A percentile compares a stretch with the other conserved stretches of the same genome.
These are phyloP conservation scores for Noctuana brunneofusca DNA, from an alignment of 2,888 invertebrate species.

Conservation along the genomic window DNA sequence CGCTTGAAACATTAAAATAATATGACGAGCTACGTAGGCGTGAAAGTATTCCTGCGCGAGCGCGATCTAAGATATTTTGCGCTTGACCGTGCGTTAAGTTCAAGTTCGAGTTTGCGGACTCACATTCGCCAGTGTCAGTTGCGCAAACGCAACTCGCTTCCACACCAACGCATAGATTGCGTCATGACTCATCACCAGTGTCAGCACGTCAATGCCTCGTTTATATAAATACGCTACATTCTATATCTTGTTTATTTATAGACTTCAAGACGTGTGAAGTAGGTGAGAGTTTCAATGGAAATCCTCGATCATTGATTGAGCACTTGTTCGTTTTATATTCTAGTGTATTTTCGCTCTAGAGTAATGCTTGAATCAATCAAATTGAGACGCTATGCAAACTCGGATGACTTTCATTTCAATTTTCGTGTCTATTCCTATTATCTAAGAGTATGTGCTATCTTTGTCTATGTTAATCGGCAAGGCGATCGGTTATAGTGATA, in stretches of 20 bases:
- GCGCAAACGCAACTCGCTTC: constrained; percentile 52
- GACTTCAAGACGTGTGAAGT: constrained; percentile 49
- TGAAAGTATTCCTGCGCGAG: constrained; percentile 25
- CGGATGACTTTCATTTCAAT: constrained; percentile 28
- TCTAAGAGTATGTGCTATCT: too few relatives aligned
- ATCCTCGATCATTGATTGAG: constrained; percentile 57
- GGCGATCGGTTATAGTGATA: constrained; percentile 5
- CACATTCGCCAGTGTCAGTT: constrained; percentile 49
- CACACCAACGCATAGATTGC: constrained; percentile 52
- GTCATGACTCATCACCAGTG: constrained; percentile 69
- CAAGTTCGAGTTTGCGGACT: constrained; percentile 62
- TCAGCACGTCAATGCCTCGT: constrained; percentile 67
- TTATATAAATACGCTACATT: constrained; percentile 64
- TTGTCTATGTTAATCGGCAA: neutral
- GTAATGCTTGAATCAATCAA: constrained; percentile 43
- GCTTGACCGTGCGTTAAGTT: constrained; percentile 69
- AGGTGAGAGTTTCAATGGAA: constrained; percentile 54
- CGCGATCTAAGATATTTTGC: constrained; percentile 35
- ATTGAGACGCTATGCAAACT: constrained; percentile 29
- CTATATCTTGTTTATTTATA: constrained; percentile 63
- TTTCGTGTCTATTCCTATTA: constrained; percentile 6
- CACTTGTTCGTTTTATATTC: constrained; percentile 46
- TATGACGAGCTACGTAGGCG: constrained; percentile 29
- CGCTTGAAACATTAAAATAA: constrained; percentile 20
- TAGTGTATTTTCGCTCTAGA: constrained; percentile 43